These are phyloP conservation scores for Drosophila equinoxialis DNA, from an alignment of 1,140 invertebrate genomes.

Conservation along the genomic window DNA sequence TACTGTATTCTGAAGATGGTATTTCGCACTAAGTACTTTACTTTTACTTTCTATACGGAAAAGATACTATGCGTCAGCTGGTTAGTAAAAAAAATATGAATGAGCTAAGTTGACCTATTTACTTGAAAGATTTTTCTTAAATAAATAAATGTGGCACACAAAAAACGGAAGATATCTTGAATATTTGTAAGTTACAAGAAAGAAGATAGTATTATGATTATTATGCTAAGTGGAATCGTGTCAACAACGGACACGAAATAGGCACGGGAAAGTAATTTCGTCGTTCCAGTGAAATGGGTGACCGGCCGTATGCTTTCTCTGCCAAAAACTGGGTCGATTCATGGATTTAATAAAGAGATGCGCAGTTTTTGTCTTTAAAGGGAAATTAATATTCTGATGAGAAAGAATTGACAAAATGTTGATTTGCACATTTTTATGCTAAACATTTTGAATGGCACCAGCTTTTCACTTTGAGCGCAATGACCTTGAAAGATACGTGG, in stretches of 20 bases:
- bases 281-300: neutral
- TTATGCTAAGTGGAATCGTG: conserved; percentile 2
- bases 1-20: conserved; percentile 3
- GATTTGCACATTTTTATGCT: neutral
- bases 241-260: neutral
- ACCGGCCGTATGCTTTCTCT: conserved; percentile 6
- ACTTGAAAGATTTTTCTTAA: no score
- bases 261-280: conserved; percentile 11
- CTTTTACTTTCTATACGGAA: neutral
- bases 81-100: no score
- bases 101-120: no score
- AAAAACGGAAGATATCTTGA: no score
- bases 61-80: neutral
- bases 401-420: neutral
- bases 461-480: neutral
- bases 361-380: neutral
- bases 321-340: conserved; percentile 12
- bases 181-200: neutral
- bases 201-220: neutral
- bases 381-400: neutral
- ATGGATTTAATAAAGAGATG: conserved; percentile 1
- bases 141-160: no score
- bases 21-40: conserved; percentile 5
- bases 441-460: neutral
- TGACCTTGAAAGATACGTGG: neutral